phyloP scores from a whole-genome alignment of 2,113 vertebrate genomes.

The Eupsittula cactorum region DNA sequence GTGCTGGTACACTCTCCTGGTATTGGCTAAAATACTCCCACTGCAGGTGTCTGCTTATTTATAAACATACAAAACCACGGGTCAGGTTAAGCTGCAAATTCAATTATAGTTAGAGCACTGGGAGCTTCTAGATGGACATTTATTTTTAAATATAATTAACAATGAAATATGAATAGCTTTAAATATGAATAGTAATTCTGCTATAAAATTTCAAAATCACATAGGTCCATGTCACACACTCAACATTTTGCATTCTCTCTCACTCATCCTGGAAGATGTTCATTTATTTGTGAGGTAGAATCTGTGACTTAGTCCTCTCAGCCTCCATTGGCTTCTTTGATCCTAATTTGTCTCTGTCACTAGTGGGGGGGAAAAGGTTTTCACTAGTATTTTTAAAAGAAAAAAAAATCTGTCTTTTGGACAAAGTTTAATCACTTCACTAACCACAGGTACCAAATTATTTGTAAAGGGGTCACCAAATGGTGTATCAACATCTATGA shows the following conservation, averaged over 20 bases:
- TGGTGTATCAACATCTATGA: not conserved
- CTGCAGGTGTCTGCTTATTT: not conserved
- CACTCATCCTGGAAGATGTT: not conserved
- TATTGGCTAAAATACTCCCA: not conserved
- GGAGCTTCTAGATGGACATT: not conserved
- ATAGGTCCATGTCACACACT: not conserved
- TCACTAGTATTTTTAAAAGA: not conserved
- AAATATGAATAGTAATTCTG: not conserved
- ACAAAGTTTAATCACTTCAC: not conserved
- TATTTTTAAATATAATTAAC: not conserved
- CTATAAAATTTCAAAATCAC: not conserved
- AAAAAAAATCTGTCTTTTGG: not conserved
- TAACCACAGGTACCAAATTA: not conserved
- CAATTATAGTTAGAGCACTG: not conserved
- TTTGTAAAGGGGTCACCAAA: not conserved
- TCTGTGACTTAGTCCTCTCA: not conserved
- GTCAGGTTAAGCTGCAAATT: not conserved
- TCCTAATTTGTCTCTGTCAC: not conserved
- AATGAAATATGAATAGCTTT: not conserved
- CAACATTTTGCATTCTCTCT: not conserved
- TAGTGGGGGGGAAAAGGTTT: not conserved
- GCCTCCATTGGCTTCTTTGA: not conserved
- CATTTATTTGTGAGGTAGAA: not conserved
- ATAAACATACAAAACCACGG: not conserved
- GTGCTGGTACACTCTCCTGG: not conserved